Conservation (phyloP, 2,113 vertebrate species). For the Campylomormyrus numenius region DNA sequence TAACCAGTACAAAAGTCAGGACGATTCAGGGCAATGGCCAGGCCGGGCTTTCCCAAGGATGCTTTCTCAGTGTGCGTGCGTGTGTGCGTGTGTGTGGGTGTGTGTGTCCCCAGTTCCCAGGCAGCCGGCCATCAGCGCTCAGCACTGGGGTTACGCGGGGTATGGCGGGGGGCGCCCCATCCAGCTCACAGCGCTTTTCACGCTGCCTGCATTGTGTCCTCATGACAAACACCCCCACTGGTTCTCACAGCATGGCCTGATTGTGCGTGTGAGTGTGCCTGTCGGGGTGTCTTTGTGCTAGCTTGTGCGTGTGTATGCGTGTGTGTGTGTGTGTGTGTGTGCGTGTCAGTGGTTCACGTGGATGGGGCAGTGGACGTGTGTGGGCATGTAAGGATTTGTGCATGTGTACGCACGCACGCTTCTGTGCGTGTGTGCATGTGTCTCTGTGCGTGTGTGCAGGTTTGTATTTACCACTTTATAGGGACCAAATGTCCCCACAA, state of each 20-base stretch:
- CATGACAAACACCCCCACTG: conserved; percentile 51
- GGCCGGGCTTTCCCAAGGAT: conserved; percentile 49
- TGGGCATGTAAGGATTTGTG: background rate
- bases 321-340: background rate
- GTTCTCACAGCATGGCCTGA: conserved; percentile 55
- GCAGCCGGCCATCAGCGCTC: conserved; percentile 55
- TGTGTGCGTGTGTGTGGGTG: background rate
- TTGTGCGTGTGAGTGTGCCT: background rate
- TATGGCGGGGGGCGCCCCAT: conserved; percentile 53
- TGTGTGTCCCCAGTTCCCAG: conserved; percentile 59
- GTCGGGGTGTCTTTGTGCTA: background rate
- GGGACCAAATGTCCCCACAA: background rate
- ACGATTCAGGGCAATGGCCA: conserved; percentile 45
- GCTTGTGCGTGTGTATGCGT: background rate
- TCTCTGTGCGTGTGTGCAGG: background rate
- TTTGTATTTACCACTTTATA: background rate
- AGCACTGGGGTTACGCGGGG: conserved; percentile 62
- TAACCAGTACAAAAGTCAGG: conserved; percentile 51
- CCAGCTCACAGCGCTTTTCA: conserved; percentile 58
- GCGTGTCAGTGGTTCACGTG: background rate
- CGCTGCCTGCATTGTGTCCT: conserved; percentile 52
- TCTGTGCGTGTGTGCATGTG: background rate
- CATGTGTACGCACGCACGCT: background rate
- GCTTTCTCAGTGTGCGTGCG: background rate
- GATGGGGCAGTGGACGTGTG: background rate